These are phyloP conservation scores for Ornithoptera priamus DNA, from an alignment of 2,888 invertebrate species.

Conservation along the genomic window DNA sequence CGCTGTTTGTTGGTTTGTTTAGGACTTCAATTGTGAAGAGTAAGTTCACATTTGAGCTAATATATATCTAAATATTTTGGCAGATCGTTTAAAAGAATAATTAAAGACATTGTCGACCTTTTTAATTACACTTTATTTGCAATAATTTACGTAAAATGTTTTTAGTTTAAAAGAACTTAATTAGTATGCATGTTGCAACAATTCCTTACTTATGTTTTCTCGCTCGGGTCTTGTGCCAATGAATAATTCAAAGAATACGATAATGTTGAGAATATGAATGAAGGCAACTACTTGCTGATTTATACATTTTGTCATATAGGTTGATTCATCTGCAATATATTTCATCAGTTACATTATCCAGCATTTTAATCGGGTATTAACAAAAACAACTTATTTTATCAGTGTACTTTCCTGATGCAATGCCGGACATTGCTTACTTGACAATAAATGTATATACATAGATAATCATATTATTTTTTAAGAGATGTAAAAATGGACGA, in stretches of 20 bases:
- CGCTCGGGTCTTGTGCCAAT: conserved; percentile 59
- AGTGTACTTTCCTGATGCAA: too few species aligned
- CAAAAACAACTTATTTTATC: too few species aligned
- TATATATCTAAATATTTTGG: too few species aligned
- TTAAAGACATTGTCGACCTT: too few species aligned
- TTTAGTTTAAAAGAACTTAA: conserved; percentile 14
- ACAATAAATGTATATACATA: too few species aligned
- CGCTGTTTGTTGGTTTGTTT: background rate
- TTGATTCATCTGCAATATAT: background rate
- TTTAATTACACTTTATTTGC: too few species aligned
- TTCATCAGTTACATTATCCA: background rate
- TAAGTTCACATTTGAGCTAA: background rate
- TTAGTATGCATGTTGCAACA: conserved; percentile 57
- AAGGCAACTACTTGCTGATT: conserved; percentile 32
- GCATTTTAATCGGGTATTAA: background rate
- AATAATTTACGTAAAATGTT: background rate
- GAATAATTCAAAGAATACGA: conserved; percentile 60
- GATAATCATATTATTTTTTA: too few species aligned
- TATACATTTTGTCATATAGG: conserved; percentile 12
- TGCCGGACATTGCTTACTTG: too few species aligned
- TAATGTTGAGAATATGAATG: conserved; percentile 56
- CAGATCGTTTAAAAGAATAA: too few species aligned
- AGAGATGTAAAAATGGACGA: too few species aligned
- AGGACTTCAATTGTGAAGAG: background rate
- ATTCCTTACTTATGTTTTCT: conserved; percentile 65